These are phyloP conservation scores for Halcyon malimbica DNA, from an alignment of 2,113 vertebrate species.

Conservation along the genomic window DNA sequence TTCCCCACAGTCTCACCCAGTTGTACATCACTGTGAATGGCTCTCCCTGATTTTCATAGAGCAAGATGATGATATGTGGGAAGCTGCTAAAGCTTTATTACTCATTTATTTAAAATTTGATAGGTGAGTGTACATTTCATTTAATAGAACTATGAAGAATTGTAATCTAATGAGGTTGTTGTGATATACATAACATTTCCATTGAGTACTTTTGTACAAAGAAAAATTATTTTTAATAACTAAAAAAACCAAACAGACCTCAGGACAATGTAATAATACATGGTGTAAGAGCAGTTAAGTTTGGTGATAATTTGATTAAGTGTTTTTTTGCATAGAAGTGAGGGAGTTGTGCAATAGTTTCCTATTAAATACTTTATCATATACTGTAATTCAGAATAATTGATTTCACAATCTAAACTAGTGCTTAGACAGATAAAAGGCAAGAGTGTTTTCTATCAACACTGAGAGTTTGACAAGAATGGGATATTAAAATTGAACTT, in stretches of 20 bases:
- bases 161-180: background rate
- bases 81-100: constrained; percentile 84
- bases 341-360: background rate
- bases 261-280: background rate
- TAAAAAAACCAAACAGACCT: background rate
- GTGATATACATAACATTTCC: background rate
- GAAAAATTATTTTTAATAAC: background rate
- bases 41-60: constrained; percentile 86
- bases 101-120: constrained; percentile 79
- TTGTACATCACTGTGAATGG: constrained; percentile 83
- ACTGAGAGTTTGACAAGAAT: background rate
- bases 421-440: background rate
- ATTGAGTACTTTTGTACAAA: background rate
- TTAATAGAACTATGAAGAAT: background rate
- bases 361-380: background rate
- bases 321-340: background rate
- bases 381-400: constrained; percentile 12
- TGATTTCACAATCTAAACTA: background rate
- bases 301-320: background rate
- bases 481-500: background rate
- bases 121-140: constrained; percentile 68
- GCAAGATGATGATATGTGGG: constrained; percentile 96
- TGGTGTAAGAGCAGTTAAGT: background rate
- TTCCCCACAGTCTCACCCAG: background rate
- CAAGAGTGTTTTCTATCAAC: background rate